Evolutionary conservation across 2,888 invertebrate genomes (phyloP), one percentile per base, ranked within the genome.

Genomic region (Machimus rusticus): DNA sequence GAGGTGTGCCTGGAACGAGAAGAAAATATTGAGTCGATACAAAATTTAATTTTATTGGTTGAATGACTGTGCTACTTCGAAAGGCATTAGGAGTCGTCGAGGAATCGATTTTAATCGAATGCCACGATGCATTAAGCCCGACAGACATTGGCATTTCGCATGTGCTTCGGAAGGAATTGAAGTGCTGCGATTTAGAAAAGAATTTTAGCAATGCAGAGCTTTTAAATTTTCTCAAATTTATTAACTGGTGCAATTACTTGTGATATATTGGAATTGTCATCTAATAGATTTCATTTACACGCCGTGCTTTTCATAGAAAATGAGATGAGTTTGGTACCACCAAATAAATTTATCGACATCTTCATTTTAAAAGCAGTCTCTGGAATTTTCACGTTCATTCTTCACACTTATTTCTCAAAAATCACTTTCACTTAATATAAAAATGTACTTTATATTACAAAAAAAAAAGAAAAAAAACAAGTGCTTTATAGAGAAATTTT

Each of bases 1-100:
- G 89, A 99, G 94, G 91, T 98, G 97, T 0, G 98, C 96, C 97
- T 97, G 93, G 43, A 92, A 93, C 51, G 23, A 74, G 79, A 87
- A 74, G n/a, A 76, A 82, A 81, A 86, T 66, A 66, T 66, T 66
- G 23, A 66, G 66, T 66, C 28, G 66, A 28, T 66, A 84, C 57
- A 57, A 1, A 88, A 81, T 86, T 74, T 28, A 82, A 43, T 37
- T 77, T 28, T 28, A 76, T 39, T 76, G 76, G 34, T 19, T 19
- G 39, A 76, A 34, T 37, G 39, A 76, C 37, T 74, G 76, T 74
- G 5, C 55, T 66, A 8, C 51, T 51, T 51, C 51, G 51, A 4
- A 51, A 51, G n/a, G 51, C 19, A 51, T n/a, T 51, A n/a, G 16
- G 51, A 51, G n/a, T 28, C 66, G 23, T 28, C 8, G 5, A 14